phyloP scores from a whole-genome alignment of 2,113 vertebrate genomes.

The Telmatochromis sp. region DNA sequence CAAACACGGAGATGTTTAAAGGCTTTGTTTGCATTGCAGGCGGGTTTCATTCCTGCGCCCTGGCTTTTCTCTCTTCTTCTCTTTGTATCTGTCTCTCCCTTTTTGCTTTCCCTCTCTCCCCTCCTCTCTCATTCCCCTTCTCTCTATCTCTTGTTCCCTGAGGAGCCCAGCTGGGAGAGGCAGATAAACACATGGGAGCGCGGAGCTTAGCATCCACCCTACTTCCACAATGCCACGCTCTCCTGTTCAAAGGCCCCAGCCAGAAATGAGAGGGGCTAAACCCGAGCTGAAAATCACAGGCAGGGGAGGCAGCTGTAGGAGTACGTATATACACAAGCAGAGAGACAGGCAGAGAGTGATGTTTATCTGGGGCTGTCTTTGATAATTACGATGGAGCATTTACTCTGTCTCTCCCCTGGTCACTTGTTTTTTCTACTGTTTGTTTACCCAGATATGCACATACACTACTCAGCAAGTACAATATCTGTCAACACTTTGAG shows the following conservation, averaged over 20 bases:
- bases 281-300: constrained; percentile 42
- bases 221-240: constrained; percentile 49
- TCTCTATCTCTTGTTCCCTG: constrained; percentile 47
- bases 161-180: constrained; percentile 71
- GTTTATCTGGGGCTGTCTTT: constrained; percentile 14
- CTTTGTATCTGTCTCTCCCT: background rate
- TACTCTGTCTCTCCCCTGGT: constrained; percentile 8
- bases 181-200: constrained; percentile 69
- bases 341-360: constrained; percentile 5
- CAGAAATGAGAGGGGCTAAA: constrained; percentile 54
- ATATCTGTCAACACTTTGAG: background rate
- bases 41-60: constrained; percentile 2
- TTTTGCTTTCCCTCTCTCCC: background rate
- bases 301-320: constrained; percentile 33
- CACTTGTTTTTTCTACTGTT: background rate
- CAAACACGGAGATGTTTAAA: constrained; percentile 1
- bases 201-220: constrained; percentile 54
- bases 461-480: background rate
- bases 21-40: constrained; percentile 21
- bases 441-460: background rate
- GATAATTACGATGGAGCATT: constrained; percentile 17
- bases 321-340: background rate
- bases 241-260: constrained; percentile 55
- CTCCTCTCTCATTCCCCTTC: background rate
- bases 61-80: constrained; percentile 1